phyloP scores from a whole-genome alignment of 2,888 invertebrate genomes.

The Odontomyia ornata region DNA sequence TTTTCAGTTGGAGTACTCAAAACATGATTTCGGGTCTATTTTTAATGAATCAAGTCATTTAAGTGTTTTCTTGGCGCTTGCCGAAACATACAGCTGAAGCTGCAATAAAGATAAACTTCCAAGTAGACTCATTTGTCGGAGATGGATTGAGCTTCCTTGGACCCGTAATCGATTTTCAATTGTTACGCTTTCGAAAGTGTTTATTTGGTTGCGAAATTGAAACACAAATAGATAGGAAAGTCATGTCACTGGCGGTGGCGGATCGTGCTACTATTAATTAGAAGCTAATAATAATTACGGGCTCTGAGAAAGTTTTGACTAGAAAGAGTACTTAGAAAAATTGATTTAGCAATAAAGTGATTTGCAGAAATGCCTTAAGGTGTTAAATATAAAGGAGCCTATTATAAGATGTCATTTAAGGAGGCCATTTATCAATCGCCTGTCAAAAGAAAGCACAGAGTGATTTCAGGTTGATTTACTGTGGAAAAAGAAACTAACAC shows the following conservation, averaged over 20 bases:
- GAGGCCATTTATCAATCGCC: too few relatives aligned
- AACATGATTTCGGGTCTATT: constrained; percentile 4
- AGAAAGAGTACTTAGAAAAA: too few relatives aligned
- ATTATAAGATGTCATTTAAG: too few relatives aligned
- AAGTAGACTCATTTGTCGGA: neutral
- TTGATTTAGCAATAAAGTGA: too few relatives aligned
- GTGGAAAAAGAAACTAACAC: too few relatives aligned
- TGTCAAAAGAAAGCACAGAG: too few relatives aligned
- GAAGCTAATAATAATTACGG: too few relatives aligned
- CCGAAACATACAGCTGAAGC: neutral
- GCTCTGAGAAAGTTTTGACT: too few relatives aligned
- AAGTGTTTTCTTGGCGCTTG: neutral
- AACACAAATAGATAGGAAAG: neutral
- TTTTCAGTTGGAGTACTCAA: neutral
- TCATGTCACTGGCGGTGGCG: constrained; percentile 17
- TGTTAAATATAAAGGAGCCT: too few relatives aligned
- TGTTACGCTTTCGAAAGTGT: constrained; percentile 32
- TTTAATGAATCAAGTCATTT: constrained; percentile 1
- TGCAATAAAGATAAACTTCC: neutral
- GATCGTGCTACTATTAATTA: neutral
- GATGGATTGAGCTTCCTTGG: constrained; percentile 12
- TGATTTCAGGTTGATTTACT: too few relatives aligned
- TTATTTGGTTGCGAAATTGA: constrained; percentile 6
- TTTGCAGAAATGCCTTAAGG: too few relatives aligned
- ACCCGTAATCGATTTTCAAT: constrained; percentile 36